phyloP scores from a whole-genome alignment of 2,888 invertebrate genomes.

The Entomobrya proxima region DNA sequence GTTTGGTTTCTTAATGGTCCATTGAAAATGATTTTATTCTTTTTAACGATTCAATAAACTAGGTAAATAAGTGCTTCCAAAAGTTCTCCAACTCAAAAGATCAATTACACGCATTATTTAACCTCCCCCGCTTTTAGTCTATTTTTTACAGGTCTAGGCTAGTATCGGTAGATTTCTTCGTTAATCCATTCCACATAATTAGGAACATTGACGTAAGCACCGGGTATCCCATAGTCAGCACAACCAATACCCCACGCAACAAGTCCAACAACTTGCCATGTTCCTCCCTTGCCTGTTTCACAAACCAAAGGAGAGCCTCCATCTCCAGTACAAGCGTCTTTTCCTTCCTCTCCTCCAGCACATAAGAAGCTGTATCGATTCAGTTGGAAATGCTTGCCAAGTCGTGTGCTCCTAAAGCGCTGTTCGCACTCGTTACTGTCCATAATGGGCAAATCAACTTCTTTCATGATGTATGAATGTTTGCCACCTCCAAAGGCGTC shows the following conservation, averaged over 20 bases:
- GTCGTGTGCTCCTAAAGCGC: constrained; percentile 82
- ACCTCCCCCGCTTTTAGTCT: too few relatives aligned
- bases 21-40: too few relatives aligned
- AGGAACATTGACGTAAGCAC: constrained; percentile 86
- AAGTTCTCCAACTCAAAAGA: too few relatives aligned
- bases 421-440: constrained; percentile 83
- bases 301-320: constrained; percentile 86
- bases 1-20: too few relatives aligned
- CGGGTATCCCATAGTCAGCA: constrained; percentile 84
- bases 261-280: constrained; percentile 83
- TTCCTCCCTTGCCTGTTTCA: constrained; percentile 79
- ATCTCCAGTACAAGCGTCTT: constrained; percentile 88
- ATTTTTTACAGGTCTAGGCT: neutral
- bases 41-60: too few relatives aligned
- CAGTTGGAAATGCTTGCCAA: constrained; percentile 82
- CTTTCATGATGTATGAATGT: constrained; percentile 84
- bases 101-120: too few relatives aligned
- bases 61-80: too few relatives aligned
- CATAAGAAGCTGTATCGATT: constrained; percentile 85
- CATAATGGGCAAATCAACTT: constrained; percentile 86
- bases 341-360: constrained; percentile 86
- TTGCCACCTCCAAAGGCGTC: constrained; percentile 80
- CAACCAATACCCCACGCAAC: constrained; percentile 87
- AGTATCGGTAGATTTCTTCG: constrained; percentile 61
- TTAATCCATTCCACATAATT: constrained; percentile 83